Conservation (phyloP, 2,888 invertebrate genomes). For the Lissocephala sabroskyi region DNA sequence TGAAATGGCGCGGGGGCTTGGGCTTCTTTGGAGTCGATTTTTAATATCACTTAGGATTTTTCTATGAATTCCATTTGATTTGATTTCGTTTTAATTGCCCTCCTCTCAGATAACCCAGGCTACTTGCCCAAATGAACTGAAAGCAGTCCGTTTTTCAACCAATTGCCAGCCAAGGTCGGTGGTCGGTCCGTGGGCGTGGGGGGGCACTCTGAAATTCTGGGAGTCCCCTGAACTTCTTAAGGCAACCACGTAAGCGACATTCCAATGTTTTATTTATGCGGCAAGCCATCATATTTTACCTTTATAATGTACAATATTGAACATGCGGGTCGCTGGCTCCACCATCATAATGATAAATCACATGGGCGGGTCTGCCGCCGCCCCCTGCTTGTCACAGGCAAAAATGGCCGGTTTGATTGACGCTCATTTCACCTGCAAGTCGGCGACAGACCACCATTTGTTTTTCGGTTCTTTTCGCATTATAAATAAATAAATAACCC, state of each 20-base stretch:
- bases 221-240: constrained; percentile 35
- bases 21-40: constrained; percentile 24
- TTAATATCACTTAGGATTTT: constrained; percentile 34
- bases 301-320: constrained; percentile 54
- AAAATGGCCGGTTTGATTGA: constrained; percentile 55
- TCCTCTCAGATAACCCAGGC: constrained; percentile 13
- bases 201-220: too few species aligned
- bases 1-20: constrained; percentile 31
- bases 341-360: constrained; percentile 53
- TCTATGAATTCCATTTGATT: constrained; percentile 14
- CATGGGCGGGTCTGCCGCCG: constrained; percentile 34
- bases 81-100: constrained; percentile 5
- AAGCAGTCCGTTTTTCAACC: background rate
- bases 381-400: constrained; percentile 50
- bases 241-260: constrained; percentile 8
- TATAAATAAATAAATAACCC: too few species aligned
- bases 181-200: too few species aligned
- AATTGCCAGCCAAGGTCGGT: constrained; percentile 1
- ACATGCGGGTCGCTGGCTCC: constrained; percentile 41
- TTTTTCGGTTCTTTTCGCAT: background rate
- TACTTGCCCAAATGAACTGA: constrained; percentile 27
- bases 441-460: too few species aligned
- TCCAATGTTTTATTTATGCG: constrained; percentile 47
- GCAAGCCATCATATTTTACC: constrained; percentile 50
- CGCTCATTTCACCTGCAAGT: background rate